phyloP scores from a whole-genome alignment of 2,888 invertebrate genomes.

The Apodemia mormo region DNA sequence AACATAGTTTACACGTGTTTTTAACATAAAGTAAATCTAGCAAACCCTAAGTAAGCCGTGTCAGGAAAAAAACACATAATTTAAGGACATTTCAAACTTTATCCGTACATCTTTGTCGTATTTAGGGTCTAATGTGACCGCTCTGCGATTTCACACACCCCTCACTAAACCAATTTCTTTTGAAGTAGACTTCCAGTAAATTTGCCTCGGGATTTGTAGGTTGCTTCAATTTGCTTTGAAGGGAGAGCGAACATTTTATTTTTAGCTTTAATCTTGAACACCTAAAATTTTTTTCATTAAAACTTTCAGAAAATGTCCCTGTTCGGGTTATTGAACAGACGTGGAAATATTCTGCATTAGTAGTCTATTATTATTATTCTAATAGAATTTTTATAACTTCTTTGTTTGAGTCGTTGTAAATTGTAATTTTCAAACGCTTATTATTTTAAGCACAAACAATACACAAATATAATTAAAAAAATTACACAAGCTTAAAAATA shows the following conservation, averaged over 20 bases:
- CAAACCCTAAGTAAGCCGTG: constrained; percentile 2
- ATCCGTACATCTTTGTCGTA: constrained; percentile 9
- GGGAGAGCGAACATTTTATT: constrained; percentile 22
- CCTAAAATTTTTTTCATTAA: constrained; percentile 14
- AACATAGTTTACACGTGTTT: background rate
- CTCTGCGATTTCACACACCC: constrained; percentile 38
- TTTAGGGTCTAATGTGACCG: constrained; percentile 34
- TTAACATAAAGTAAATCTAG: background rate
- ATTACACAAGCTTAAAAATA: too few species aligned
- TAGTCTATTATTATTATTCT: background rate
- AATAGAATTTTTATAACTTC: background rate
- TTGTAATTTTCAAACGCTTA: too few species aligned
- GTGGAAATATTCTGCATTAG: background rate
- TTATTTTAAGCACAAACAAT: too few species aligned
- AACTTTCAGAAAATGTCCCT: background rate
- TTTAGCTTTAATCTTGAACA: constrained; percentile 11
- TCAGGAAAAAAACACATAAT: constrained; percentile 9
- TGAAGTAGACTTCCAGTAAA: constrained; percentile 54
- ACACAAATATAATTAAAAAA: too few species aligned
- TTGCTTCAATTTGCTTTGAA: constrained; percentile 30
- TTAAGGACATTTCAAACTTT: constrained; percentile 6
- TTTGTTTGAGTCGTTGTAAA: background rate
- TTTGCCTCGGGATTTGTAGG: constrained; percentile 47
- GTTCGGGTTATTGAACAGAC: background rate
- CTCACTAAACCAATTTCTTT: constrained; percentile 51